Percentiles rank a stretch among this genome's conserved stretches.
phyloP scores from a whole-genome alignment of 2,888 invertebrate genomes.

The Adelognathus sp. region DNA sequence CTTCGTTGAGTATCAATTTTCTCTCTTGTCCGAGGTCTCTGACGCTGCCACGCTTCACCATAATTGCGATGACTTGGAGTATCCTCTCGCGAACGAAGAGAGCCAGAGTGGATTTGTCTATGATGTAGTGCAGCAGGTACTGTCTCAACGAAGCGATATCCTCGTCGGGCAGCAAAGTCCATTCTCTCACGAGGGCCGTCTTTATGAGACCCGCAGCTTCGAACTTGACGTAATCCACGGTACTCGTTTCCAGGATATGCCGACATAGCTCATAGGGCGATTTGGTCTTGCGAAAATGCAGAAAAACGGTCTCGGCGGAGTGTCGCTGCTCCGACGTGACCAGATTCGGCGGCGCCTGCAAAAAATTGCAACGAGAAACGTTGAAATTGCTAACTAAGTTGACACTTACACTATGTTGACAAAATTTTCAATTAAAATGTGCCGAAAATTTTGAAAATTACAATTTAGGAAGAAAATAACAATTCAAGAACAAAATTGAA shows the following conservation, averaged over 20 bases:
- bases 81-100: slow-evolving; percentile 90
- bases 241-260: slow-evolving; percentile 88
- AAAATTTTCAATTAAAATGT: no score
- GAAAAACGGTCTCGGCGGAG: slow-evolving; percentile 90
- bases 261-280: slow-evolving; percentile 91
- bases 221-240: slow-evolving; percentile 91
- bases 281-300: slow-evolving; percentile 91
- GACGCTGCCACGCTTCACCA: slow-evolving; percentile 92
- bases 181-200: slow-evolving; percentile 91
- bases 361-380: slow-evolving; percentile 56
- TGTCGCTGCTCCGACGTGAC: slow-evolving; percentile 90
- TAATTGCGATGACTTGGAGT: slow-evolving; percentile 91
- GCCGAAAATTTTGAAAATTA: no score
- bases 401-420: no score
- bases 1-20: slow-evolving; percentile 87
- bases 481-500: no score
- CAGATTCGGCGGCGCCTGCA: slow-evolving; percentile 90
- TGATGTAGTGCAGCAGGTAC: slow-evolving; percentile 90
- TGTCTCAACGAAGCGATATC: slow-evolving; percentile 88
- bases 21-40: slow-evolving; percentile 88
- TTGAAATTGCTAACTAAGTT: no score
- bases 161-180: slow-evolving; percentile 87
- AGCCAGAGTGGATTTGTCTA: slow-evolving; percentile 86
- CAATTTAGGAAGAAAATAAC: no score
- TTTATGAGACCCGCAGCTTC: slow-evolving; percentile 93